Evolutionary conservation across 2,797 vertebrate genomes (phyloP).

Genomic region (Girardinus metallicus): DNA sequence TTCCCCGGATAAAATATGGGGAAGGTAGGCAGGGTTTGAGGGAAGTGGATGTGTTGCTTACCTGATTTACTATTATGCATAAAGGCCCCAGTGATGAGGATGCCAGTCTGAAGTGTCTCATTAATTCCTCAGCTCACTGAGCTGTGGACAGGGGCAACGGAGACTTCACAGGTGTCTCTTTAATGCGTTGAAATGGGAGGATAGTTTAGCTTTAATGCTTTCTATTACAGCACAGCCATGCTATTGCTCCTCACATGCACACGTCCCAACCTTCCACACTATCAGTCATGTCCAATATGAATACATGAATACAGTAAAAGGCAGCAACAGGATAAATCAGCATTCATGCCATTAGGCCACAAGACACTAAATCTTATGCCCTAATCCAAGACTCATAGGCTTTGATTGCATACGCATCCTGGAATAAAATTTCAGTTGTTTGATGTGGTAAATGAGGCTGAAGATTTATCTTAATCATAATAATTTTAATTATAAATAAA

Average conservation of each 20-base stretch:
- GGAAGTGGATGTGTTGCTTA: constrained; percentile 47
- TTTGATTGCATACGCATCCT: constrained; percentile 35
- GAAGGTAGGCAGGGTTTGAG: constrained; percentile 31
- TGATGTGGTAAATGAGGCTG: not conserved
- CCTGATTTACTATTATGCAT: constrained; percentile 72
- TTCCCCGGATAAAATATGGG: constrained; percentile 39
- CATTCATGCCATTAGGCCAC: constrained; percentile 36
- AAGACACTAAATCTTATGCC: constrained; percentile 33
- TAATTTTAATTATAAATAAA: not conserved
- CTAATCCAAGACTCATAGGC: not conserved
- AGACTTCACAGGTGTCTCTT: constrained; percentile 55
- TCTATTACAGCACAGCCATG: constrained; percentile 59
- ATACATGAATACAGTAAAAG: constrained; percentile 70
- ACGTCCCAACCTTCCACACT: constrained; percentile 12
- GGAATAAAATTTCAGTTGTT: constrained; percentile 17
- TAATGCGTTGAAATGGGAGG: constrained; percentile 64
- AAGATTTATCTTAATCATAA: not conserved
- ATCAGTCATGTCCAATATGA: constrained; percentile 55
- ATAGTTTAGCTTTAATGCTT: constrained; percentile 69
- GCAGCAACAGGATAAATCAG: constrained; percentile 58
- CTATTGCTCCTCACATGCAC: constrained; percentile 5
- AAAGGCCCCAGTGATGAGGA: constrained; percentile 53
- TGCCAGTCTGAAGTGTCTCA: constrained; percentile 71
- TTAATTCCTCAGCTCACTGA: constrained; percentile 79
- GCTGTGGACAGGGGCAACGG: constrained; percentile 71